Conservation (phyloP, 2,888 invertebrate genomes). For the Scaptomyza tumidula region DNA sequence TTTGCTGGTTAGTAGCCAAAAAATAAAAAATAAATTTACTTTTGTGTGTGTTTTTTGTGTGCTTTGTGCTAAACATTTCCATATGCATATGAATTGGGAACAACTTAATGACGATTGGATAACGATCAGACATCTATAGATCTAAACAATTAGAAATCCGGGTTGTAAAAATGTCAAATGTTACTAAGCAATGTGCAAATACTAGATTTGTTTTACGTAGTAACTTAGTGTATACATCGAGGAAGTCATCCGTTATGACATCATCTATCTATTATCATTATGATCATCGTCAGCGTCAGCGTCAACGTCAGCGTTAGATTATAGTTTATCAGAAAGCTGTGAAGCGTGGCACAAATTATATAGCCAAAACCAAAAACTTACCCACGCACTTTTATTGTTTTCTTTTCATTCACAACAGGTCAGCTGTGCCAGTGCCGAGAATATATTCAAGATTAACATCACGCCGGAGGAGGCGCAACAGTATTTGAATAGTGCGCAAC, state of each 20-base stretch:
- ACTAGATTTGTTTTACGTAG: conserved; percentile 40
- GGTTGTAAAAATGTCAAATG: conserved; percentile 74
- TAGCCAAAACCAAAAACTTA: conserved; percentile 10
- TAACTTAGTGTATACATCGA: conserved; percentile 4
- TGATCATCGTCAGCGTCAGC: conserved; percentile 22
- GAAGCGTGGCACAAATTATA: conserved; percentile 44
- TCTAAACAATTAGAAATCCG: conserved; percentile 62
- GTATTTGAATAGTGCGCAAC: conserved; percentile 82
- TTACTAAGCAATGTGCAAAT: conserved; percentile 55
- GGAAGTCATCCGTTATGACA: conserved; percentile 55
- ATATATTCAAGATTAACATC: conserved; percentile 85
- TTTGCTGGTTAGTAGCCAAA: conserved; percentile 78
- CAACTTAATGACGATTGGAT: conserved; percentile 45
- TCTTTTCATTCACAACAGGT: conserved; percentile 50
- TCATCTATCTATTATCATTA: conserved; percentile 54
- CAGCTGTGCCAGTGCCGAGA: conserved; percentile 81
- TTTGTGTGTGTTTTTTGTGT: conserved; percentile 4
- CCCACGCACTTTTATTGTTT: conserved; percentile 7
- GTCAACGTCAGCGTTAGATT: conserved; percentile 25
- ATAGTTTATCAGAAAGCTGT: conserved; percentile 6
- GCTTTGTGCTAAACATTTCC: conserved; percentile 11
- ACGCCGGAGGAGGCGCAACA: conserved; percentile 86
- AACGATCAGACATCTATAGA: conserved; percentile 26
- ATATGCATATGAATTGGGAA: conserved; percentile 33
- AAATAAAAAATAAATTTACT: not conserved